Evolutionary conservation across 2,888 invertebrate species (phyloP), one percentile per base, ranked within the genome.

Genomic region (Formica aserva): DNA sequence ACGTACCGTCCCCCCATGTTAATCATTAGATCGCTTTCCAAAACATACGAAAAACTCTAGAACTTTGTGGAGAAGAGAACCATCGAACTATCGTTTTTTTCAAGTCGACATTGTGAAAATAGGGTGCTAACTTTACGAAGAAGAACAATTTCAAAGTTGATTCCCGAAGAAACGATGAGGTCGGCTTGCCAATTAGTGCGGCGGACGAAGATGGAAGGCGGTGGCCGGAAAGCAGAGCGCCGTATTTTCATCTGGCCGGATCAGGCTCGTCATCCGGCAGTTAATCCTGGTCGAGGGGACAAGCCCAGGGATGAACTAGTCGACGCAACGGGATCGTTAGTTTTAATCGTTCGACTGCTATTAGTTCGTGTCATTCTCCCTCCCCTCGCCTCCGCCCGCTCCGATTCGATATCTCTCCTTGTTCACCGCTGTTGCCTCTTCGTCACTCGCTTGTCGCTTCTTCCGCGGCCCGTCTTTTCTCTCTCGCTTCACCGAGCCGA

Each of bases 341-440:
- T 91, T 91, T 91, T 91, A 91, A 91, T 91, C 91, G 90, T 91
- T 91, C 87, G 89, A 90, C 91, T 90, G 91, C 90, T 91, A 91
- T 90, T 90, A 91, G 90, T 91, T 88, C 88, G 66, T 69, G 69
- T 74, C 85, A 52, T 67, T 55, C 76, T 72, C 26, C 60, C 57
- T 52, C 55, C 48, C 55, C 32, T 65, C 52, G n/a, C 9, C 55
- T 11, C 60, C 65, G 22, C 6, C 41, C 41, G 57, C 52, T 9
- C 60, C 71, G 57, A 57, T 57, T 60, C 29, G 22, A 45, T 83
- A 72, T 32, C 52, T 15, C 48, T 55, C 22, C 71, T 35, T 60
- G 78, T 78, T 71, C 78, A 32, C 11, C 57, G 32, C 38, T 71
- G 66, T 57, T 67, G 52, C 66, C 55, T 83, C 78, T 83, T 69